Percentiles rank a stretch among this genome's conserved stretches.
phyloP scores from a whole-genome alignment of 2,113 vertebrate species.

The Dipodomys stephensi region DNA sequence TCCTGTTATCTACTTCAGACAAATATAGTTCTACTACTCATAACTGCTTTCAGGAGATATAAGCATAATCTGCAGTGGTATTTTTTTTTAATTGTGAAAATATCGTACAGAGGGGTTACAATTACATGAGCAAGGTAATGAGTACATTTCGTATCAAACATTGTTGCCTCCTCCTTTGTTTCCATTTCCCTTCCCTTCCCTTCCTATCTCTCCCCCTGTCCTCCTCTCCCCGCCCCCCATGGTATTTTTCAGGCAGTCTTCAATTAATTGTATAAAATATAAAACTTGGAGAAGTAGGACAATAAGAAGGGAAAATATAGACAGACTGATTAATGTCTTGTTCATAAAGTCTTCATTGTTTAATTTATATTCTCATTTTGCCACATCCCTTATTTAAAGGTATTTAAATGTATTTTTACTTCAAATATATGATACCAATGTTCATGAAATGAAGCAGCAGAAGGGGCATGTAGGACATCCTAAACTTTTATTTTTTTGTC shows the following conservation, averaged over 20 bases:
- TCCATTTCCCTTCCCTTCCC: too few relatives aligned
- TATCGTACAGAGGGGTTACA: too few relatives aligned
- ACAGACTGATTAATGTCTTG: conserved; percentile 24
- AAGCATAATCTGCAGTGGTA: conserved; percentile 42
- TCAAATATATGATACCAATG: conserved; percentile 18
- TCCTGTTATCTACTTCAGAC: conserved; percentile 57
- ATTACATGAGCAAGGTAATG: too few relatives aligned
- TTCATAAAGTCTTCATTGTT: conserved; percentile 24
- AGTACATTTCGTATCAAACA: too few relatives aligned
- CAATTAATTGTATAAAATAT: conserved; percentile 53
- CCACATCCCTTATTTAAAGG: conserved; percentile 59
- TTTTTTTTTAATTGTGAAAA: too few relatives aligned
- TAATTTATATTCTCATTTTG: conserved; percentile 23
- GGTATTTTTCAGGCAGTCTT: conserved; percentile 48
- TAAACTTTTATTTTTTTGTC: conserved; percentile 32
- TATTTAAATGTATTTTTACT: conserved; percentile 61
- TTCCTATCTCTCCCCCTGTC: too few relatives aligned
- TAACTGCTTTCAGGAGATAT: conserved; percentile 62
- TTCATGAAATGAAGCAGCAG: conserved; percentile 54
- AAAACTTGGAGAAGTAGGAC: conserved; percentile 19
- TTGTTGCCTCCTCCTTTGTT: too few relatives aligned
- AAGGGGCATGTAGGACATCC: conserved; percentile 29
- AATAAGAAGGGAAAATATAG: conserved; percentile 38
- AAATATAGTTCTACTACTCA: conserved; percentile 69
- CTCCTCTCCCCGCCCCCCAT: not conserved